Evolutionary conservation across 2,888 invertebrate species (phyloP).

Genomic region (Laothoe populi): DNA sequence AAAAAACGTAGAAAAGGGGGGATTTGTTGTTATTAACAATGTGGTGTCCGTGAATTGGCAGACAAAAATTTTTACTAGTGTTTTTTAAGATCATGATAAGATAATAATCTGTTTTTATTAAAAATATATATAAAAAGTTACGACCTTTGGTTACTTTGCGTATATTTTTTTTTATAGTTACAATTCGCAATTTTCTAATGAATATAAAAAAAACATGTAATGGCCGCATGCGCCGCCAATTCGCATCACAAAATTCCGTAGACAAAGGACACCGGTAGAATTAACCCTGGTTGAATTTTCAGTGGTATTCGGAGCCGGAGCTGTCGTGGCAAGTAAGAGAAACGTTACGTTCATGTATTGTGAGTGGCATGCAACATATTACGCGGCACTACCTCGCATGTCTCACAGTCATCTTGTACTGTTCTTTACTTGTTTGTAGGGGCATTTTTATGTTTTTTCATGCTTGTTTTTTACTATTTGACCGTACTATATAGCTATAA

Average conservation of each 20-base stretch:
- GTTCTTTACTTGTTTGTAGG: conserved; percentile 48
- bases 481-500: too few species aligned
- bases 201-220: background rate
- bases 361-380: conserved; percentile 77
- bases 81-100: background rate
- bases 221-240: background rate
- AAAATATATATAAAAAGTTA: too few species aligned
- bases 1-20: conserved; percentile 29
- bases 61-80: conserved; percentile 23
- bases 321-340: conserved; percentile 81
- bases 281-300: conserved; percentile 80
- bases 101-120: too few species aligned
- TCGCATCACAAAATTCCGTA: conserved; percentile 21
- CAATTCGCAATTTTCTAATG: too few species aligned
- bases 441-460: conserved; percentile 36
- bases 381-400: conserved; percentile 60
- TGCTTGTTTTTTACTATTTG: background rate
- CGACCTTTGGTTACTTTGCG: too few species aligned
- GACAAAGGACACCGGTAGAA: conserved; percentile 64
- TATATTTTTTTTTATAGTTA: too few species aligned
- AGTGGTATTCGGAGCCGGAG: conserved; percentile 82
- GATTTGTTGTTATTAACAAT: conserved; percentile 33
- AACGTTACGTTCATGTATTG: conserved; percentile 61
- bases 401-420: conserved; percentile 62
- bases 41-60: conserved; percentile 33